Conservation (phyloP, 2,888 invertebrate genomes). For the Crossocerus cetratus region DNA sequence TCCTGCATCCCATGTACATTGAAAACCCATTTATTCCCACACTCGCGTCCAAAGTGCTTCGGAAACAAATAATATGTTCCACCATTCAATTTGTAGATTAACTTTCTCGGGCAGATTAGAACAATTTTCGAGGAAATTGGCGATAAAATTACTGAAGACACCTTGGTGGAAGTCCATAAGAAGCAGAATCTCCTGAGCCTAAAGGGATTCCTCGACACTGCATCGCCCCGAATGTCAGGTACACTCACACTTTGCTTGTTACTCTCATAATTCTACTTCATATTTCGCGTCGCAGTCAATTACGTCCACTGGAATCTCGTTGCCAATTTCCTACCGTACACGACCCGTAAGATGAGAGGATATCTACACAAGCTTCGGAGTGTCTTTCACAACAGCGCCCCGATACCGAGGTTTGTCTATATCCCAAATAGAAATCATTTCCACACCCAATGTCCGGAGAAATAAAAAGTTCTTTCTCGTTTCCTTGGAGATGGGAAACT, state of each 20-base stretch:
- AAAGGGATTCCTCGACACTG: neutral
- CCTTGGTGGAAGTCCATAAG: neutral
- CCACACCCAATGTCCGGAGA: too few relatives aligned
- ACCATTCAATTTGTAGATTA: neutral
- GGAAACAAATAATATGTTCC: neutral
- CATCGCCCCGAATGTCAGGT: neutral
- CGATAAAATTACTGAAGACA: neutral
- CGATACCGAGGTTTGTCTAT: neutral
- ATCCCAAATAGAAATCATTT: neutral
- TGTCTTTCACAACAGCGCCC: neutral
- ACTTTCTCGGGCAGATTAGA: neutral
- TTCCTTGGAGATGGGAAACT: conserved; percentile 2
- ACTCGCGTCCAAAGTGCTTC: neutral
- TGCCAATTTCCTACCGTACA: neutral
- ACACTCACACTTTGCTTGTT: neutral
- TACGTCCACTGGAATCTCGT: conserved; percentile 13
- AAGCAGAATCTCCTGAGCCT: neutral
- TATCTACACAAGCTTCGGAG: neutral
- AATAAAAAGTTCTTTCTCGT: neutral
- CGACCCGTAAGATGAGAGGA: neutral
- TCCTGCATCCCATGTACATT: neutral
- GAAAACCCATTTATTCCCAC: neutral
- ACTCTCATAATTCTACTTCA: neutral
- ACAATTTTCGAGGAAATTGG: neutral
- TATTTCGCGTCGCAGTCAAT: neutral